Conservation (phyloP, 2,888 invertebrate genomes). For the Anarsia innoxiella region DNA sequence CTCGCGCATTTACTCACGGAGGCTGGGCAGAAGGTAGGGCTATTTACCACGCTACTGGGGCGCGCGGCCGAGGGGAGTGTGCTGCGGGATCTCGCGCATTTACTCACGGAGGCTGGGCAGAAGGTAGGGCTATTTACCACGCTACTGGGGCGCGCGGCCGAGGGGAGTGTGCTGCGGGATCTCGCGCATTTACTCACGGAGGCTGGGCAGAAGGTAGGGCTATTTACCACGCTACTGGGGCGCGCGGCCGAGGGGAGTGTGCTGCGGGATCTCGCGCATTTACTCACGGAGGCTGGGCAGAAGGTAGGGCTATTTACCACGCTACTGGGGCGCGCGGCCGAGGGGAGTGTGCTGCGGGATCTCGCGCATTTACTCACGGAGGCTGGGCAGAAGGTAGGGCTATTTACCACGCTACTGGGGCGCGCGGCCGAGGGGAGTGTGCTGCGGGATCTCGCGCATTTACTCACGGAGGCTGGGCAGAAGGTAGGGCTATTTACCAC, state of each 20-base stretch:
- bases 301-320: constrained; percentile 2
- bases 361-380: constrained; percentile 96
- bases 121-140: constrained; percentile 2
- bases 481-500: constrained; percentile 2
- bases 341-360: constrained; percentile 95
- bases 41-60: too few relatives aligned
- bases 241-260: constrained; percentile 97
- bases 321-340: too few relatives aligned
- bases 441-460: constrained; percentile 93
- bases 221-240: too few relatives aligned
- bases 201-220: constrained; percentile 56
- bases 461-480: constrained; percentile 87
- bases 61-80: constrained; percentile 97
- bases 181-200: constrained; percentile 96
- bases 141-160: too few relatives aligned
- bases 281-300: constrained; percentile 87
- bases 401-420: too few relatives aligned
- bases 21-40: constrained; percentile 56
- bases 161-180: constrained; percentile 95
- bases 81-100: constrained; percentile 93
- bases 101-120: constrained; percentile 87
- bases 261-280: constrained; percentile 93
- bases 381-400: constrained; percentile 56
- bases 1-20: constrained; percentile 96
- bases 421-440: constrained; percentile 97